Percentiles rank a stretch among this genome's conserved stretches.
Evolutionary conservation across 2,888 invertebrate species (phyloP).

Genomic region (Ormia ochracea): DNA sequence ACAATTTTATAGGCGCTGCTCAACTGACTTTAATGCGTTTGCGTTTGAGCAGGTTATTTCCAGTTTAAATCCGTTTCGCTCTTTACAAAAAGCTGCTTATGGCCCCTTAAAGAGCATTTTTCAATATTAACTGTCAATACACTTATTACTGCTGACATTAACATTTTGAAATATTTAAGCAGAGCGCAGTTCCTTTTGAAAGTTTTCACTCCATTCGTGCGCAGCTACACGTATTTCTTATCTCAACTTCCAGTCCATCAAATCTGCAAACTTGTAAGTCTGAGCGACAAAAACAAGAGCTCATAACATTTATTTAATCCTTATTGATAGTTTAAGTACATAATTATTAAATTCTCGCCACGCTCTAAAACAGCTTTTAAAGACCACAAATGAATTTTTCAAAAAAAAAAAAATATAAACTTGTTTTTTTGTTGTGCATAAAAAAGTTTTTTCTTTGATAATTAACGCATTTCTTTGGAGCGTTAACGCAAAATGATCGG

Average conservation of each 20-base stretch:
- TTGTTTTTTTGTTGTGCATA: neutral
- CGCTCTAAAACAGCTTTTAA: neutral
- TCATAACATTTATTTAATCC: conserved; percentile 11
- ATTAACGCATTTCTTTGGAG: neutral
- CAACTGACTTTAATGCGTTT: too few relatives aligned
- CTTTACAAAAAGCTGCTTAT: neutral
- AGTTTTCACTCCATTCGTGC: neutral
- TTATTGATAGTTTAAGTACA: conserved; percentile 7
- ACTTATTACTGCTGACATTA: neutral
- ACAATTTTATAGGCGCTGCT: too few relatives aligned
- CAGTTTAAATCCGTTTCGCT: neutral
- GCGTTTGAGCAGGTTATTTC: neutral
- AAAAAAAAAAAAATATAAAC: neutral
- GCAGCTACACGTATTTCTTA: neutral
- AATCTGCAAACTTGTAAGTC: neutral
- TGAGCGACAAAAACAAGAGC: conserved; percentile 6
- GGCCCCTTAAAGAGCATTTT: too few relatives aligned
- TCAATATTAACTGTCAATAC: neutral
- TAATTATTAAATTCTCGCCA: neutral
- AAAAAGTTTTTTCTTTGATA: neutral
- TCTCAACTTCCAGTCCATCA: conserved; percentile 11
- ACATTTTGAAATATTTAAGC: neutral
- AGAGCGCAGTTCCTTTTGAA: neutral
- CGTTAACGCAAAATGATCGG: neutral
- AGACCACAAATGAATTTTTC: neutral